A percentile compares a stretch with the other conserved stretches of the same genome.
These are phyloP conservation scores for Melipona beecheii DNA, from an alignment of 2,888 invertebrate genomes.

Conservation along the genomic window DNA sequence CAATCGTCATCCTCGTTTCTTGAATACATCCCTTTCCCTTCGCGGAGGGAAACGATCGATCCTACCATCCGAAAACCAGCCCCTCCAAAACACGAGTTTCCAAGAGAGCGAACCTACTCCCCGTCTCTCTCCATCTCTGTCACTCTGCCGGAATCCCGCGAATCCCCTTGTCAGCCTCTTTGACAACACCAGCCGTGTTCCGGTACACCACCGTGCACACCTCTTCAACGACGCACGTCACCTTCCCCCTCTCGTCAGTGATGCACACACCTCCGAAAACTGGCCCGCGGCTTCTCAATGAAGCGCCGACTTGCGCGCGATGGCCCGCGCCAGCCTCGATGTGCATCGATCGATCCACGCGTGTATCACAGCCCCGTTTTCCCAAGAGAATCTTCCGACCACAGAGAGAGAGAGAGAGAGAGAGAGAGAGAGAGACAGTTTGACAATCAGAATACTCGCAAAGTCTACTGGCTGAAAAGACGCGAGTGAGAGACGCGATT, in stretches of 20 bases:
- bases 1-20: neutral
- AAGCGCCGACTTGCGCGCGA: conserved; percentile 7
- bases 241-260: neutral
- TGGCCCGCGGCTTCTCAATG: neutral
- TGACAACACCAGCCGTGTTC: neutral
- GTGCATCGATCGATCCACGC: neutral
- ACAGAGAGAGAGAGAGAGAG: no score
- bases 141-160: neutral
- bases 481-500: no score
- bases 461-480: no score
- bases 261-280: neutral
- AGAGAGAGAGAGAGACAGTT: neutral
- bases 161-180: neutral
- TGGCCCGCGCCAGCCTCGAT: neutral
- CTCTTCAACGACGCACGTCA: neutral
- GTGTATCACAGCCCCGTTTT: neutral
- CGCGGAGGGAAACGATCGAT: conserved; percentile 3
- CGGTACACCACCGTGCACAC: neutral
- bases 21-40: neutral
- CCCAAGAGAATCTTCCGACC: neutral
- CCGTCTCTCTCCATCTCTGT: no score
- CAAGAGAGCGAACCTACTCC: neutral
- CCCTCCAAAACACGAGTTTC: neutral
- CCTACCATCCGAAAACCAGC: neutral
- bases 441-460: neutral